A percentile compares a stretch with the other conserved stretches of the same genome.
These are phyloP conservation scores for Hypothenemus hampei DNA, from an alignment of 1,140 invertebrate species.

Conservation along the genomic window DNA sequence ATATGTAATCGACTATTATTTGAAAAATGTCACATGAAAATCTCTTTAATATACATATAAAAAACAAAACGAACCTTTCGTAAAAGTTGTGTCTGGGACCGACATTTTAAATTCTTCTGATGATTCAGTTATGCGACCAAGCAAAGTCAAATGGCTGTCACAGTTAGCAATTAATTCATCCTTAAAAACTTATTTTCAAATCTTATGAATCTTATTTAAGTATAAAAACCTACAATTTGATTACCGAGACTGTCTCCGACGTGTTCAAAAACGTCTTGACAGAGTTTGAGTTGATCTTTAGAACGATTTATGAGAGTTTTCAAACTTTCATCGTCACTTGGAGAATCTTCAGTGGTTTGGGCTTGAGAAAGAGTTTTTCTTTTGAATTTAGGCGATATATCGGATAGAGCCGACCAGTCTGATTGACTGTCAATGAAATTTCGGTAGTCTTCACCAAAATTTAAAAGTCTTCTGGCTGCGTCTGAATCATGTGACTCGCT, in stretches of 20 bases:
- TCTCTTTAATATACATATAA: too few species aligned
- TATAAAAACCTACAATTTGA: conserved; percentile 37
- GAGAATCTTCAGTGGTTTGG: conserved; percentile 35
- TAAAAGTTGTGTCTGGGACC: conserved; percentile 30
- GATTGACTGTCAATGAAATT: conserved; percentile 83
- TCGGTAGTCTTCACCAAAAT: conserved; percentile 89
- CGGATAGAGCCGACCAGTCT: conserved; percentile 65
- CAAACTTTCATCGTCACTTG: conserved; percentile 40
- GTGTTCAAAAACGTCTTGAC: conserved; percentile 39
- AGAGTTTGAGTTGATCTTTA: conserved; percentile 36
- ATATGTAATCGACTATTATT: too few species aligned
- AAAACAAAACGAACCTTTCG: conserved; percentile 38
- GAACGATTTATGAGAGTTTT: conserved; percentile 39
- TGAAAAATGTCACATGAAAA: too few species aligned
- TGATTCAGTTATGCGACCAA: conserved; percentile 42
- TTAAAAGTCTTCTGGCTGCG: conserved; percentile 70
- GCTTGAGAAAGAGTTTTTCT: conserved; percentile 32
- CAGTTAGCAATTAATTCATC: conserved; percentile 69
- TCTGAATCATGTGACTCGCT: conserved; percentile 86
- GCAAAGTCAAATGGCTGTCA: conserved; percentile 40
- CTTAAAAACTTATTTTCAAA: conserved; percentile 49
- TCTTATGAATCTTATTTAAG: not conserved
- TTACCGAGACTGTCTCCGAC: conserved; percentile 35
- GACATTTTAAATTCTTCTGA: conserved; percentile 36
- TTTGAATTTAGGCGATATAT: conserved; percentile 51